These are phyloP conservation scores for Neocrepidodera transversa DNA, from an alignment of 2,888 invertebrate genomes.

Conservation along the genomic window DNA sequence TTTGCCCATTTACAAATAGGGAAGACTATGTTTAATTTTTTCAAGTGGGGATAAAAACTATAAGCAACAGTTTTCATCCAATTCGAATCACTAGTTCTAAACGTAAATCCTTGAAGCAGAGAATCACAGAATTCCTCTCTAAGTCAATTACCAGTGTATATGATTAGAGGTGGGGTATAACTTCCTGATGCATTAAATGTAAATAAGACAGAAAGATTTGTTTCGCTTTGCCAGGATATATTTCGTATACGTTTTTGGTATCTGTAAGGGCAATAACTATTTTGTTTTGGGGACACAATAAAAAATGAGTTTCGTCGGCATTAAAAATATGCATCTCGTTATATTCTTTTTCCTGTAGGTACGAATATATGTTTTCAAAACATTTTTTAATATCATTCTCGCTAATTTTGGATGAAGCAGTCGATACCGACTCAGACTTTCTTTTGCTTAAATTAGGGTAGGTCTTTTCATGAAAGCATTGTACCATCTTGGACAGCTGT, in stretches of 20 bases:
- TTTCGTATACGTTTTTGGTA: constrained; percentile 27
- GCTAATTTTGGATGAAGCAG: constrained; percentile 42
- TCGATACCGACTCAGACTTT: constrained; percentile 42
- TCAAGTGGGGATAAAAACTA: constrained; percentile 20
- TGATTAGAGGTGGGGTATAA: constrained; percentile 15
- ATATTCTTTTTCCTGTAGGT: constrained; percentile 15
- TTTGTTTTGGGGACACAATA: constrained; percentile 27
- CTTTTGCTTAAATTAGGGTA: too few species aligned
- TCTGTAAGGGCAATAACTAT: constrained; percentile 30
- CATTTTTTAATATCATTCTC: constrained; percentile 45
- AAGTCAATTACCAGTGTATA: constrained; percentile 32
- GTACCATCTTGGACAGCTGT: too few species aligned
- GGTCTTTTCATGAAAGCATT: constrained; percentile 39
- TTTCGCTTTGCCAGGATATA: too few species aligned
- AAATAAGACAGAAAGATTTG: constrained; percentile 21
- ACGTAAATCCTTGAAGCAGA: constrained; percentile 4
- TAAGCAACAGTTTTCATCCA: constrained; percentile 36
- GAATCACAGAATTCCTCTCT: constrained; percentile 16
- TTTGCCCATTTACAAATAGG: constrained; percentile 32
- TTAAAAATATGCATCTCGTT: constrained; percentile 38
- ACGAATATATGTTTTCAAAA: too few species aligned
- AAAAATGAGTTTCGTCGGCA: constrained; percentile 32
- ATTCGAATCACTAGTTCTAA: constrained; percentile 21
- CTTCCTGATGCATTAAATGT: neutral
- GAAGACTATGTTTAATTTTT: constrained; percentile 16